These are phyloP conservation scores for Notocelia uddmanniana DNA, from an alignment of 2,888 invertebrate genomes.

Conservation along the genomic window DNA sequence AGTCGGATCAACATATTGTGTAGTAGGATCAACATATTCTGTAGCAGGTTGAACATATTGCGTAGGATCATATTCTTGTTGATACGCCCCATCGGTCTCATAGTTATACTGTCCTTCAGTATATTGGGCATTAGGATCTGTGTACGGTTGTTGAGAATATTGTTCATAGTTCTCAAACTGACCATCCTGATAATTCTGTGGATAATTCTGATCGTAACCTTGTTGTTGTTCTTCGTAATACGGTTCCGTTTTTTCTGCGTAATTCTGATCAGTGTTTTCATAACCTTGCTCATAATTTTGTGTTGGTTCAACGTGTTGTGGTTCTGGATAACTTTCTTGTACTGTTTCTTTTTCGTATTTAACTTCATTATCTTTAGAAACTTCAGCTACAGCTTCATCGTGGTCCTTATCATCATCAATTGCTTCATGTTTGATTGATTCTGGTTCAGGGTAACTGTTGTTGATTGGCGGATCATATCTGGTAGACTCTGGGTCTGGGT, in stretches of 20 bases:
- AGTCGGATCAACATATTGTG: slow-evolving; percentile 46
- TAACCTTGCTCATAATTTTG: slow-evolving; percentile 55
- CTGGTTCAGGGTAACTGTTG: not conserved
- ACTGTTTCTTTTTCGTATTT: slow-evolving; percentile 38
- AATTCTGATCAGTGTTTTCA: slow-evolving; percentile 51
- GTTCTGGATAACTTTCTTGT: slow-evolving; percentile 38
- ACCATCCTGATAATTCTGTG: slow-evolving; percentile 55
- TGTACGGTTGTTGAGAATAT: slow-evolving; percentile 60
- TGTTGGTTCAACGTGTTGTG: slow-evolving; percentile 49
- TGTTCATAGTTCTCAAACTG: slow-evolving; percentile 71
- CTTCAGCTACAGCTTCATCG: too few species aligned
- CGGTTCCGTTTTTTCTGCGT: slow-evolving; percentile 42
- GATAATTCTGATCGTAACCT: slow-evolving; percentile 62
- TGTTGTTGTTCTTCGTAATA: slow-evolving; percentile 47
- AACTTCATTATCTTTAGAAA: slow-evolving; percentile 44
- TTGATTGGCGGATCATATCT: slow-evolving; percentile 29
- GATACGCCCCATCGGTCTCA: slow-evolving; percentile 65
- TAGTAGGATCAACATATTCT: slow-evolving; percentile 8
- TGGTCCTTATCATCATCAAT: slow-evolving; percentile 11
- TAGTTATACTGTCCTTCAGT: slow-evolving; percentile 66
- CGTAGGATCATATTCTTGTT: slow-evolving; percentile 64
- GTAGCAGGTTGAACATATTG: slow-evolving; percentile 60
- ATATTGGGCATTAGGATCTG: slow-evolving; percentile 67
- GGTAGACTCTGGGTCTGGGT: slow-evolving; percentile 45
- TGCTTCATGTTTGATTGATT: slow-evolving; percentile 43